Evolutionary conservation across 2,888 invertebrate genomes (phyloP), one percentile per base, ranked within the genome.

Genomic region (Oasisia sp.): DNA sequence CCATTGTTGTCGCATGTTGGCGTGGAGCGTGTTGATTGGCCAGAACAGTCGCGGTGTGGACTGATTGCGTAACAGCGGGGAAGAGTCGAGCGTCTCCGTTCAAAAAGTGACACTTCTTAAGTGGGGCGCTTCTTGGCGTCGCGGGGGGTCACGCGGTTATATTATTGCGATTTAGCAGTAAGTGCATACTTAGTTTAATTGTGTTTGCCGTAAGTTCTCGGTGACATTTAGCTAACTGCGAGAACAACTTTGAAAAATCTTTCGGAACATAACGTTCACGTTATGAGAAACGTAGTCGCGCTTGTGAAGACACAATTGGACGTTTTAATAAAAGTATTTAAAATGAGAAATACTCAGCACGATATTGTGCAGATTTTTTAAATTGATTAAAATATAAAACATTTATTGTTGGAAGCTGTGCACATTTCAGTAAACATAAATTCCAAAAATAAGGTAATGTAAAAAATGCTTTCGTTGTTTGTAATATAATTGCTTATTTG

Each of bases 51-150:
- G 74, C 74, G 74, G 27, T 74, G 19, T 27, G 74, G n/a, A 74
- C n/a, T 74, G 74, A 74, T 74, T 74, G 27, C 74, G 74, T n/a
- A 74, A 74, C 74, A n/a, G 27, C 74, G 74, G 74, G 27, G 74
- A 74, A 74, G 74, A 19, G n/a, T 74, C 74, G n/a, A 27, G 74
- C n/a, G 74, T 74, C 74, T 74, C 27, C 74, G 74, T 74, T 74
- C 74, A 74, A 74, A 74, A 74, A 74, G 74, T 74, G 74, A 74
- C 74, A 74, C 74, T 74, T 74, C 74, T 74, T 74, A 74, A 74
- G 74, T 74, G 74, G 19, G 74, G 27, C 74, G 27, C 19, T 74
- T 74, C 74, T 74, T 27, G 14, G n/a, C 74, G 2, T 2, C 7
- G 74, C 74, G 27, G n/a, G 74, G 7, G 27, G 27, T 27, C 27